Evolutionary conservation across 2,888 invertebrate genomes (phyloP).

Genomic region (Leucophenga maculata): DNA sequence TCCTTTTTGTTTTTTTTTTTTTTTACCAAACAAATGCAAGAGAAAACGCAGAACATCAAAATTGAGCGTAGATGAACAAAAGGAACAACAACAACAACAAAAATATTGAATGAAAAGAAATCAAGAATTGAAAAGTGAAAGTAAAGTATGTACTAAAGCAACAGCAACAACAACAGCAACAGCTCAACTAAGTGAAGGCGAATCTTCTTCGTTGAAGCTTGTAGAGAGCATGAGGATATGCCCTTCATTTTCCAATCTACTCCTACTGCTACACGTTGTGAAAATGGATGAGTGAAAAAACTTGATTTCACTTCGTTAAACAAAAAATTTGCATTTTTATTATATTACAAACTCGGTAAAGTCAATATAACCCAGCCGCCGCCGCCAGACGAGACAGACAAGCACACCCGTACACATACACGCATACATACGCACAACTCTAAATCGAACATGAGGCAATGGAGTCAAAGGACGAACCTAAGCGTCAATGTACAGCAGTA

Average conservation of each 20-base stretch:
- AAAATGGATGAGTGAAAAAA: slow-evolving; percentile 8
- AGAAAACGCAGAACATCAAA: slow-evolving; percentile 23
- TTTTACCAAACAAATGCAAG: slow-evolving; percentile 25
- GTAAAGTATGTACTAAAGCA: not conserved
- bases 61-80: slow-evolving; percentile 23
- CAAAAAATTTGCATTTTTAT: slow-evolving; percentile 67
- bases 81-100: not conserved
- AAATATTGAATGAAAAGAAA: slow-evolving; percentile 3
- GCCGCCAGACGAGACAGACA: slow-evolving; percentile 9
- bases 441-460: not conserved
- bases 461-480: not conserved
- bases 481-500: not conserved
- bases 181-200: not conserved
- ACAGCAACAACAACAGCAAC: not conserved
- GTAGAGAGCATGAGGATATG: too few relatives aligned
- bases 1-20: slow-evolving; percentile 22
- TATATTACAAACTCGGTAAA: slow-evolving; percentile 60
- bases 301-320: slow-evolving; percentile 24
- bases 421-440: not conserved
- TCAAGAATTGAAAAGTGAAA: slow-evolving; percentile 18
- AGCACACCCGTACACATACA: not conserved
- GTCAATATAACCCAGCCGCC: slow-evolving; percentile 49
- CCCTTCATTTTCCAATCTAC: too few relatives aligned
- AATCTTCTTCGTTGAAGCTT: too few relatives aligned
- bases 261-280: too few relatives aligned